Percentiles rank a stretch among this genome's conserved stretches.
Conservation (phyloP, 2,113 vertebrate species). For the Naja naja region DNA sequence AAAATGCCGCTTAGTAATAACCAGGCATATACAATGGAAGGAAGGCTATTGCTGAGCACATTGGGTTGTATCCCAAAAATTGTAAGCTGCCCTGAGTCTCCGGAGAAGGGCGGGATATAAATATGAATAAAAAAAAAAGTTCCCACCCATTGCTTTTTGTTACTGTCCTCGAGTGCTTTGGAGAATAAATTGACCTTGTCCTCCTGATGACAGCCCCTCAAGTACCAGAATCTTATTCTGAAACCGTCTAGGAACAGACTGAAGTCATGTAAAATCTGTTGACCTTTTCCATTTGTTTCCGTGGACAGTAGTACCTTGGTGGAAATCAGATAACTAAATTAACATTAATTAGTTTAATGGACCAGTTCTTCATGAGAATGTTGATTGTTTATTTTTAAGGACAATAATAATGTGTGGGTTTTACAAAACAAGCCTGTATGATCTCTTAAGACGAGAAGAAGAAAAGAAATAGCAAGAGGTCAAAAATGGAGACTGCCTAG, state of each 20-base stretch:
- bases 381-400: not conserved
- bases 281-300: not conserved
- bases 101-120: too few species aligned
- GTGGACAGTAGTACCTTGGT: not conserved
- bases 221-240: not conserved
- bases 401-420: not conserved
- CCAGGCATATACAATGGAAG: too few species aligned
- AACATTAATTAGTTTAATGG: not conserved
- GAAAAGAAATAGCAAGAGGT: not conserved
- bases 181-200: not conserved
- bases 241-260: not conserved
- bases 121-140: too few species aligned
- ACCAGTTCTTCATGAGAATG: not conserved
- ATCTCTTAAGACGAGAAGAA: not conserved
- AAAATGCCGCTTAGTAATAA: too few species aligned
- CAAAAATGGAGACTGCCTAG: not conserved
- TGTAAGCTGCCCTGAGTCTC: too few species aligned
- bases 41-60: too few species aligned
- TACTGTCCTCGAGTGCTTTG: not conserved
- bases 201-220: not conserved
- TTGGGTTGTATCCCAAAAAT: too few species aligned
- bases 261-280: not conserved
- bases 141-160: not conserved
- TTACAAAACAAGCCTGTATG: not conserved
- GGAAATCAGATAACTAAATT: not conserved